These are phyloP conservation scores for Ciconia stormi DNA, from an alignment of 2,113 vertebrate genomes.

Conservation along the genomic window DNA sequence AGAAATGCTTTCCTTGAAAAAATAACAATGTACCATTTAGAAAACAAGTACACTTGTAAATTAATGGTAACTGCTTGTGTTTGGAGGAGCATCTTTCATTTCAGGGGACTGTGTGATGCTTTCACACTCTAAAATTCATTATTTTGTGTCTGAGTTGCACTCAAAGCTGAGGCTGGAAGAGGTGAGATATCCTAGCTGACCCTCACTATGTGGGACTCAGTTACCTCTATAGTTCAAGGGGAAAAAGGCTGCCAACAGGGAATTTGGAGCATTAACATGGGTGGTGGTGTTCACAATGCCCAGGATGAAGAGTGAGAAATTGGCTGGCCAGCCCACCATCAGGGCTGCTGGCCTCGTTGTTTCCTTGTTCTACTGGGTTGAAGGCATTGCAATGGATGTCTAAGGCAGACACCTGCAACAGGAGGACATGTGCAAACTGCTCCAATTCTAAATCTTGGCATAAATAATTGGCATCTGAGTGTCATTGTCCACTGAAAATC, in stretches of 20 bases:
- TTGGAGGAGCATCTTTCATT: background rate
- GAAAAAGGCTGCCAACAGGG: background rate
- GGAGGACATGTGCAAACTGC: background rate
- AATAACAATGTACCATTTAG: background rate
- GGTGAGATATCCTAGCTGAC: background rate
- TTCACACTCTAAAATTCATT: background rate
- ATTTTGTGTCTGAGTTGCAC: background rate
- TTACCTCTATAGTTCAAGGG: background rate
- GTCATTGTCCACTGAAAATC: background rate
- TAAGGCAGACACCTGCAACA: background rate
- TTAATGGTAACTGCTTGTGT: background rate
- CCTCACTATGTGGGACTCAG: accelerated
- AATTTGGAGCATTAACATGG: background rate
- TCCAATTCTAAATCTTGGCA: background rate
- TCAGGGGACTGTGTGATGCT: background rate
- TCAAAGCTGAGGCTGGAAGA: background rate
- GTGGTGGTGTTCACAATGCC: background rate
- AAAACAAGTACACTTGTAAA: background rate
- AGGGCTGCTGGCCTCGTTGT: background rate
- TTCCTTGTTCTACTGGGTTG: background rate
- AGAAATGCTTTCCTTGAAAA: background rate
- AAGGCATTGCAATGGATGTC: background rate
- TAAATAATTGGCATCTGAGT: background rate
- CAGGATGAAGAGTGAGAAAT: background rate
- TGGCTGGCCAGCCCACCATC: accelerated